Base-by-base conservation (phyloP, 2,797 vertebrate genomes). In the Gadopsis marmoratus region DNA sequence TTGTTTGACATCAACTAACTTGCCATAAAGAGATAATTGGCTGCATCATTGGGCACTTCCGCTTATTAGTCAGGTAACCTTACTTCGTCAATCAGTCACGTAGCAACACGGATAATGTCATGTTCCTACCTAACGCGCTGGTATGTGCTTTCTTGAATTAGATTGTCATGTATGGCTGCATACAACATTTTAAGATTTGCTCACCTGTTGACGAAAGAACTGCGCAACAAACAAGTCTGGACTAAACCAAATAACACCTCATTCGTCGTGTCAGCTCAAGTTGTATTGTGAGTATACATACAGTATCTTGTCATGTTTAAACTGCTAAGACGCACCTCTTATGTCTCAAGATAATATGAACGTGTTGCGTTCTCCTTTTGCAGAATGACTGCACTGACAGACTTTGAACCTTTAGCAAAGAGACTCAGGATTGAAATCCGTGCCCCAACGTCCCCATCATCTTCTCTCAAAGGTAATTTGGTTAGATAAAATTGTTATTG, bases 201-300 rank as follows among this genome's bases (percentile, higher is more conserved):
- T 48, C 76, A 54, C 16, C 59, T 81, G 4, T 41, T 93, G 59
- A 93, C 79, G 60, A 89, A 68, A 77, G 67, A 59, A 74, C 58
- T 84, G 16, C 48, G 45, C 41, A 66, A 21, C 1, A 89, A 72
- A 82, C 76, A 76, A 39, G 54, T 73, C 54, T 82, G 86, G 81
- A 84, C 47, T 66, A 79, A 62, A 58, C 26, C 43, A 68, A 66
- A 39, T 14, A 83, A 78, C 61, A 16, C 60, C 1, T 80, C 81
- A 13, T 53, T 85, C 0, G 47, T 83, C 41, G 79, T 86, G 66
- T 89, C 92, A 50, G 81, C 81, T 68, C 92, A 91, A 69, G 81
- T 89, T 82, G 8, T 92, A 26, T 84, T 95, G 94, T 95, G 76
- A 95, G 94, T 94, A 78, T 41, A 51, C 61, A 19, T 37, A 3